These are phyloP conservation scores for Epizoanthus ramosus DNA, from an alignment of 92 coral and sea anemone species.

Conservation along the genomic window DNA sequence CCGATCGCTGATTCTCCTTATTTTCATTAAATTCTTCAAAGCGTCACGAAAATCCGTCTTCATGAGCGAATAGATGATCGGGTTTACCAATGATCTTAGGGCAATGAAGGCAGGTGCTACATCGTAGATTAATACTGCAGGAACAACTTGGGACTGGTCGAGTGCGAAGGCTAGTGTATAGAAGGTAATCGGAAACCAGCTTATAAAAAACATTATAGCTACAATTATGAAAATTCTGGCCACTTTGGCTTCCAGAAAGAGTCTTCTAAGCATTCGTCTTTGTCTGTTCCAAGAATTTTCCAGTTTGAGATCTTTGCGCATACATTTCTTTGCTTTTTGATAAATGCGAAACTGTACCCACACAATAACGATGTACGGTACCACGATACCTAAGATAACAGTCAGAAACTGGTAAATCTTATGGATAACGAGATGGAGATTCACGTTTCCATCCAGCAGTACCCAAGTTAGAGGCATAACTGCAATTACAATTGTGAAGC, in stretches of 20 bases:
- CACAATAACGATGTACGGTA: constrained; percentile 21
- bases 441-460: background rate
- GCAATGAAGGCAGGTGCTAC: constrained; percentile 36
- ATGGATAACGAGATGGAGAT: constrained; percentile 25
- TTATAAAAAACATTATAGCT: constrained; percentile 25
- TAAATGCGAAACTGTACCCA: constrained; percentile 41
- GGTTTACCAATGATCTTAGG: constrained; percentile 22
- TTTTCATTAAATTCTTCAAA: constrained; percentile 7
- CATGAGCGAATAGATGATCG: constrained; percentile 32
- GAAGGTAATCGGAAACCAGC: constrained; percentile 36
- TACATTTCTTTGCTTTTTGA: constrained; percentile 34
- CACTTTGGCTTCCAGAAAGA: constrained; percentile 32
- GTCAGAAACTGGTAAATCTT: constrained; percentile 29
- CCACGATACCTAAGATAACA: constrained; percentile 5
- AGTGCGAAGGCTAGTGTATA: constrained; percentile 29
- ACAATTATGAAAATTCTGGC: constrained; percentile 34
- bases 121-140: constrained; percentile 21
- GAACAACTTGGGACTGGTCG: constrained; percentile 27
- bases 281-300: constrained; percentile 9
- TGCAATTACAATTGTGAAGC: constrained; percentile 9
- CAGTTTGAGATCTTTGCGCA: constrained; percentile 14
- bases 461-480: constrained; percentile 30
- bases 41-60: constrained; percentile 24
- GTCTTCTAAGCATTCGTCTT: background rate
- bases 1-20: background rate